A percentile compares a stretch with the other conserved stretches of the same genome.
Evolutionary conservation across 2,113 vertebrate genomes (phyloP).

Genomic region (Talpa occidentalis): DNA sequence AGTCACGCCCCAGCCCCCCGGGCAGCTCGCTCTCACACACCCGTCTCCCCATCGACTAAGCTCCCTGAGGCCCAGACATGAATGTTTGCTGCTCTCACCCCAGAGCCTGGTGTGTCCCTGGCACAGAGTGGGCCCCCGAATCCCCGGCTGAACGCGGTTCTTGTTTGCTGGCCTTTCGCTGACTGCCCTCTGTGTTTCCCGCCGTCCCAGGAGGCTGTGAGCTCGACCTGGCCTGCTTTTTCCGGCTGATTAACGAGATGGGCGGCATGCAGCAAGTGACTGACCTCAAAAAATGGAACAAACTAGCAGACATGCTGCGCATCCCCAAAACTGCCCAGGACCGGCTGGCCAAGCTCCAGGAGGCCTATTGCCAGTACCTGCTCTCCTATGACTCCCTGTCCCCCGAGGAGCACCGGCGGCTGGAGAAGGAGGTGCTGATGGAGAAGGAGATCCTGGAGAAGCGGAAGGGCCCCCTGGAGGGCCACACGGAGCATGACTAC

Average conservation of each 20-base stretch:
- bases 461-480: constrained; percentile 96
- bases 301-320: constrained; percentile 96
- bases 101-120: neutral
- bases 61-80: neutral
- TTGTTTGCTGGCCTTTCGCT: neutral
- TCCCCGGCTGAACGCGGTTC: fast-evolving
- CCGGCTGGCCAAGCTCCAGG: constrained; percentile 98
- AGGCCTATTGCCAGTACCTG: constrained; percentile 99
- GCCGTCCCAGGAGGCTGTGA: constrained; percentile 93
- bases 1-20: neutral
- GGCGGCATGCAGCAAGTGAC: constrained; percentile 99
- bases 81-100: neutral
- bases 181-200: constrained; percentile 8
- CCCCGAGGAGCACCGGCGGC: constrained; percentile 92
- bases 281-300: constrained; percentile 99
- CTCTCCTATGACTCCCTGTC: constrained; percentile 97
- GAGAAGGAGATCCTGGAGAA: constrained; percentile 97
- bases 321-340: constrained; percentile 99
- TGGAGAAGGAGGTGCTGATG: constrained; percentile 95
- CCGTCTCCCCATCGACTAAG: fast-evolving
- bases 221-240: constrained; percentile 98
- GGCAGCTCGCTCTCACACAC: too few relatives aligned
- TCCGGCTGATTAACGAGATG: constrained; percentile 99
- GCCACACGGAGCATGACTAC: constrained; percentile 91
- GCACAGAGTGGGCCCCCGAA: fast-evolving